These are phyloP conservation scores for Pelecanus crispus DNA, from an alignment of 2,113 vertebrate genomes.

Conservation along the genomic window DNA sequence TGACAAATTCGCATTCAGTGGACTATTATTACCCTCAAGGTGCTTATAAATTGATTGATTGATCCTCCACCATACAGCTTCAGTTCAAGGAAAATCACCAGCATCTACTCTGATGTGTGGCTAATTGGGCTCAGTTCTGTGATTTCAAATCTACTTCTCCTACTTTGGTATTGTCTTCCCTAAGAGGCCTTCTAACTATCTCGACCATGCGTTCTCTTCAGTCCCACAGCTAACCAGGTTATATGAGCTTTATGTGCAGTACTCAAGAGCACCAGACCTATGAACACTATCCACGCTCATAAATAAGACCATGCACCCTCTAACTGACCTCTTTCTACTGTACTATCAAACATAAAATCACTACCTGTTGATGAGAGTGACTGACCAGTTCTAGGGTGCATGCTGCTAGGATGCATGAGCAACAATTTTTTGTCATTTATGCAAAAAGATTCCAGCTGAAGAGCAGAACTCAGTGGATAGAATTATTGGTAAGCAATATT, in stretches of 20 bases:
- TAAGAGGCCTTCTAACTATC: not conserved
- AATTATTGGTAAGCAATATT: conserved; percentile 1
- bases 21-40: conserved; percentile 53
- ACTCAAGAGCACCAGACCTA: not conserved
- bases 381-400: not conserved
- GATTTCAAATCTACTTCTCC: not conserved
- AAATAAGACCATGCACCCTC: not conserved
- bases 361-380: not conserved
- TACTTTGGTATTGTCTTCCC: not conserved
- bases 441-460: not conserved
- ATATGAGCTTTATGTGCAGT: not conserved
- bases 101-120: not conserved
- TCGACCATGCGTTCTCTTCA: not conserved
- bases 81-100: conserved; percentile 32
- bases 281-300: not conserved
- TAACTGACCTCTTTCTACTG: not conserved
- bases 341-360: not conserved
- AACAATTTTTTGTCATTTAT: not conserved
- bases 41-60: conserved; percentile 61
- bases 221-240: not conserved
- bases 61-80: not conserved
- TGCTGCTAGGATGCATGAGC: not conserved
- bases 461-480: not conserved
- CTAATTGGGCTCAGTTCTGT: conserved; percentile 1
- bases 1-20: conserved; percentile 56